Evolutionary conservation across 2,888 invertebrate species (phyloP), one percentile per base, ranked within the genome.

Genomic region (Tachina fera): DNA sequence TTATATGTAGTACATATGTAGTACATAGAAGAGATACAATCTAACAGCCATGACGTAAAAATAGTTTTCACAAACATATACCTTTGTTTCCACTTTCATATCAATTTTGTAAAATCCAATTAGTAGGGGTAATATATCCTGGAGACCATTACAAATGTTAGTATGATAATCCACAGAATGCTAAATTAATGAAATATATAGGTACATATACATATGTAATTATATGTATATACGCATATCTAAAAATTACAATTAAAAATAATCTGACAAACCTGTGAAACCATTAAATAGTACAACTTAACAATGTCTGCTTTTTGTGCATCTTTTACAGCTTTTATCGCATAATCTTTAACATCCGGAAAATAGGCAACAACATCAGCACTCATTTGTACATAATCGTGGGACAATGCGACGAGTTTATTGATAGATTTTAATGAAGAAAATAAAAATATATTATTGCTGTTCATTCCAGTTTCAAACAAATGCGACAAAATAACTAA

Each of bases 151-250:
- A 71, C 91, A 90, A 13, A 91, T 68, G 13, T 88, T 83, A 16
- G 90, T 86, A 67, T 91, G 92, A 87, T 90, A 91, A 74, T 91
- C 92, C 9, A 91, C 88, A 0, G 89, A 88, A 9, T 92, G 88
- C 91, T 92, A 58, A 56, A 65, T 49, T 47, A 13, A 47, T 22
- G 39, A 53, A 13, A 68, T 31, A 67, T 22, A 22, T 3, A n/a
- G 22, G 22, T 31, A 31, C 1, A 19, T 1, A 19, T 9, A 11
- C 2, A 16, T 13, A 9, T 9, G 13, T n/a, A 61, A 31, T 60
- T 22, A 22, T 3, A n/a, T 22, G 22, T 1, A 22, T 5, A 19
- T 1, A 19, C 10, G n/a, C 6, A 16, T 13, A 9, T 9, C 13
- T 22, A 9, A 14, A 19, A 31, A 47, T 56, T 13, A 41, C 2